phyloP scores from a whole-genome alignment of 1,140 invertebrate genomes.

The Drosophila orena region DNA sequence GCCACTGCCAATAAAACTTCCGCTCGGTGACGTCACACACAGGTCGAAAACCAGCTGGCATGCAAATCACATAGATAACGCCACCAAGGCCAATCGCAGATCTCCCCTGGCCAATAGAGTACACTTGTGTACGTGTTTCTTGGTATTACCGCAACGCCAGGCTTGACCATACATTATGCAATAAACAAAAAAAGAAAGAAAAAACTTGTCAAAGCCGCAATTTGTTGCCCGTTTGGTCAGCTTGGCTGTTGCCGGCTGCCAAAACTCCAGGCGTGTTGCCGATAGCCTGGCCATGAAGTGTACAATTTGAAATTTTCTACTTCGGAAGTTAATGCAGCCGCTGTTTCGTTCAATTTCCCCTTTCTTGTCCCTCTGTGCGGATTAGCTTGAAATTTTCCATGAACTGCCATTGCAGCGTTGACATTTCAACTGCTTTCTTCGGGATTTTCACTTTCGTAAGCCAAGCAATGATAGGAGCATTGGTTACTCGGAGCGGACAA shows the following conservation, averaged over 20 bases:
- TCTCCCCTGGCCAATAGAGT: slow-evolving; percentile 32
- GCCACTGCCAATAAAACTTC: slow-evolving; percentile 36
- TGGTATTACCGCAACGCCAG: slow-evolving; percentile 64
- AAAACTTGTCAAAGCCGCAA: slow-evolving; percentile 40
- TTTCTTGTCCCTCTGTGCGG: slow-evolving; percentile 5
- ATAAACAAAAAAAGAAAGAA: slow-evolving; percentile 9
- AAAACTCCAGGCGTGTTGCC: slow-evolving; percentile 32
- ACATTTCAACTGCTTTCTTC: slow-evolving; percentile 40
- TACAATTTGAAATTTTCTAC: slow-evolving; percentile 60
- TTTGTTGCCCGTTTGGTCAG: not conserved
- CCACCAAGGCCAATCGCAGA: slow-evolving; percentile 37
- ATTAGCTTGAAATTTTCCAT: slow-evolving; percentile 57
- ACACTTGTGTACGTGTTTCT: slow-evolving; percentile 53
- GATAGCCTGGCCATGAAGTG: slow-evolving; percentile 54
- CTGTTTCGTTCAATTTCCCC: slow-evolving; percentile 13
- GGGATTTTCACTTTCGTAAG: slow-evolving; percentile 73
- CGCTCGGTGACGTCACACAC: slow-evolving; percentile 44
- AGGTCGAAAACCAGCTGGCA: slow-evolving; percentile 38
- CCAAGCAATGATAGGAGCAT: slow-evolving; percentile 21
- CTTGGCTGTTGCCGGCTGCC: slow-evolving; percentile 44
- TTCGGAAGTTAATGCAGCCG: slow-evolving; percentile 66
- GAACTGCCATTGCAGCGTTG: slow-evolving; percentile 33
- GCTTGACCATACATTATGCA: slow-evolving; percentile 73
- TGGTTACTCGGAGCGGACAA: slow-evolving; percentile 17
- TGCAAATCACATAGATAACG: slow-evolving; percentile 35